A percentile compares a stretch with the other conserved stretches of the same genome.
These are phyloP conservation scores for Saccopteryx leptura DNA, from an alignment of 2,113 vertebrate genomes.

Conservation along the genomic window DNA sequence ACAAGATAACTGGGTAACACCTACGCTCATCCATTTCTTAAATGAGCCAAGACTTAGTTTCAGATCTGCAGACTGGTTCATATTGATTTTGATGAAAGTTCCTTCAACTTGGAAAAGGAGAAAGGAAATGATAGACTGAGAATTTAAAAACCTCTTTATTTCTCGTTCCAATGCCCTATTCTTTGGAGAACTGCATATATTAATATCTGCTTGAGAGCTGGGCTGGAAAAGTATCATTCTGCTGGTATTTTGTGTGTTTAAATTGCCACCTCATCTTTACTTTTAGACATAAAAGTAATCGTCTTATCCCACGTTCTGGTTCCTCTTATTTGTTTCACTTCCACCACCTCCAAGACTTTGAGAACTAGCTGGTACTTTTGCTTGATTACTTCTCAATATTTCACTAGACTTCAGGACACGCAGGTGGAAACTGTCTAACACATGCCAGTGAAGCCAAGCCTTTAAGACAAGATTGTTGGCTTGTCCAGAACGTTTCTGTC, in stretches of 20 bases:
- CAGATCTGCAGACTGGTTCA: slow-evolving; percentile 50
- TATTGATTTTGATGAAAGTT: slow-evolving; percentile 51
- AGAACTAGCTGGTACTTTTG: slow-evolving; percentile 46
- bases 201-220: slow-evolving; percentile 44
- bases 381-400: slow-evolving; percentile 26
- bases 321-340: neutral
- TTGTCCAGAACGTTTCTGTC: neutral
- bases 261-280: slow-evolving; percentile 13
- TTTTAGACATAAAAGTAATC: slow-evolving; percentile 44
- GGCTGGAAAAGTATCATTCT: slow-evolving; percentile 4
- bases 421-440: slow-evolving; percentile 48
- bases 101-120: slow-evolving; percentile 19
- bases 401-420: slow-evolving; percentile 51
- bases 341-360: neutral
- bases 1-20: slow-evolving; percentile 39
- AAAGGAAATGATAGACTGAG: slow-evolving; percentile 38
- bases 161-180: slow-evolving; percentile 33
- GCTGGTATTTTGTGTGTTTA: slow-evolving; percentile 3
- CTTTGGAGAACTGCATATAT: slow-evolving; percentile 43
- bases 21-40: slow-evolving; percentile 46
- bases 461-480: neutral
- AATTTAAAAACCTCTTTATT: slow-evolving; percentile 61
- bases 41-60: slow-evolving; percentile 60
- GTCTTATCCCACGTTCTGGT: neutral
- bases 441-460: neutral